Percentiles rank a stretch among this genome's conserved stretches.
Evolutionary conservation across 2,888 invertebrate genomes (phyloP).

Genomic region (Volucella inflata): DNA sequence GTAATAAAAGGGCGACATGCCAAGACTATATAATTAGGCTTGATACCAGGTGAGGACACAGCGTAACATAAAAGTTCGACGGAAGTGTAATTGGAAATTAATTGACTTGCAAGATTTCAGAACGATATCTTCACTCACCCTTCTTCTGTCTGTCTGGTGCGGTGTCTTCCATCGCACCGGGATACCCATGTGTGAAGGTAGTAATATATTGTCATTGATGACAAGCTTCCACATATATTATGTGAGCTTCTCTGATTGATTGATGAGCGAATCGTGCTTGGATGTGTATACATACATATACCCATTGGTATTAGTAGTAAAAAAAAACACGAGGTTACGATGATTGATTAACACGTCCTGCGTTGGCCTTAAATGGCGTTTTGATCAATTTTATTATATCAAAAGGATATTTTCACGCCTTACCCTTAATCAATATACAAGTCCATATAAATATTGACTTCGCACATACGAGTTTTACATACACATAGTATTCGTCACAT

Average conservation of each 20-base stretch:
- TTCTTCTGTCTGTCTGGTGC: background rate
- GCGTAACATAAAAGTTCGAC: background rate
- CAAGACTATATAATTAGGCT: slow-evolving; percentile 22
- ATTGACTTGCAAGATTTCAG: slow-evolving; percentile 49
- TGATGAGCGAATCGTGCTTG: slow-evolving; percentile 34
- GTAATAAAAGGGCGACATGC: background rate
- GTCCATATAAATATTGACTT: too few species aligned
- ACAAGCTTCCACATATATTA: slow-evolving; percentile 40
- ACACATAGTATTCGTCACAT: too few species aligned
- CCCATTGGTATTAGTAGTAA: background rate
- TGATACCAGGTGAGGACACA: slow-evolving; percentile 6
- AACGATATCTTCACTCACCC: too few species aligned
- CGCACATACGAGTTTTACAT: too few species aligned
- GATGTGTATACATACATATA: too few species aligned
- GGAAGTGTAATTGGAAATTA: slow-evolving; percentile 55
- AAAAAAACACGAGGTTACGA: background rate
- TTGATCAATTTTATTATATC: background rate
- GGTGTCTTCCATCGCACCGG: background rate
- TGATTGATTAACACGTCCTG: slow-evolving; percentile 47
- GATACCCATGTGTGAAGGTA: background rate
- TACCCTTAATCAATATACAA: too few species aligned
- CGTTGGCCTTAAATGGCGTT: slow-evolving; percentile 17
- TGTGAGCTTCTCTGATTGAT: slow-evolving; percentile 63
- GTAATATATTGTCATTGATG: slow-evolving; percentile 32
- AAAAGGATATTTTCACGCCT: too few species aligned